Percentiles rank a stretch among this genome's conserved stretches.
These are phyloP conservation scores for Schizopygopsis malacanthus DNA, from an alignment of 2,797 vertebrate species.

Conservation along the genomic window DNA sequence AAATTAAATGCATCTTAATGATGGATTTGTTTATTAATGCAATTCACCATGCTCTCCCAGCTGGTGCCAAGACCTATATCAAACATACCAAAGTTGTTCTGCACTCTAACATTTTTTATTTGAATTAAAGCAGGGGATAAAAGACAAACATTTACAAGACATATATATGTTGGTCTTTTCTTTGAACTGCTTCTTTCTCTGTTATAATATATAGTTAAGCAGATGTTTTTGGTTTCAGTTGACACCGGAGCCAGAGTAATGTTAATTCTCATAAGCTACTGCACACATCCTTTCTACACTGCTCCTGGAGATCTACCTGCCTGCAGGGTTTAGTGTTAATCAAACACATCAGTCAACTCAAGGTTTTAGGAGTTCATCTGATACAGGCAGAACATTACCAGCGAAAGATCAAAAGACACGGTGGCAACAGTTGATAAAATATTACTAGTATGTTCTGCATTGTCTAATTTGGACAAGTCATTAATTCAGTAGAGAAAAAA, in stretches of 20 bases:
- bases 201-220: neutral
- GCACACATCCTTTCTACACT: neutral
- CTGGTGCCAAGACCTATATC: neutral
- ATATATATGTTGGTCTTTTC: neutral
- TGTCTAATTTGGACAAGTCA: no score
- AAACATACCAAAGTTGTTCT: neutral
- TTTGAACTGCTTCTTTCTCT: neutral
- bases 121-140: neutral
- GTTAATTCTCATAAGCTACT: neutral
- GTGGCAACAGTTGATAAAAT: no score
- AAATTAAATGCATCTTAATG: neutral
- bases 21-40: neutral
- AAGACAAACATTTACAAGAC: neutral
- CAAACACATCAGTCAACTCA: neutral
- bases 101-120: neutral
- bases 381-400: neutral
- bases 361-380: neutral
- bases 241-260: neutral
- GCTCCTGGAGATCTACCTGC: neutral
- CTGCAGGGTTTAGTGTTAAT: neutral
- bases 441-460: no score
- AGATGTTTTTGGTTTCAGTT: slow-evolving; percentile 11
- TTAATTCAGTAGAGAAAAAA: no score
- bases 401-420: no score
- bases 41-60: neutral